Percentiles rank a stretch among this genome's conserved stretches.
Evolutionary conservation across 2,888 invertebrate genomes (phyloP).

Genomic region (Scaptomyza polygonia): DNA sequence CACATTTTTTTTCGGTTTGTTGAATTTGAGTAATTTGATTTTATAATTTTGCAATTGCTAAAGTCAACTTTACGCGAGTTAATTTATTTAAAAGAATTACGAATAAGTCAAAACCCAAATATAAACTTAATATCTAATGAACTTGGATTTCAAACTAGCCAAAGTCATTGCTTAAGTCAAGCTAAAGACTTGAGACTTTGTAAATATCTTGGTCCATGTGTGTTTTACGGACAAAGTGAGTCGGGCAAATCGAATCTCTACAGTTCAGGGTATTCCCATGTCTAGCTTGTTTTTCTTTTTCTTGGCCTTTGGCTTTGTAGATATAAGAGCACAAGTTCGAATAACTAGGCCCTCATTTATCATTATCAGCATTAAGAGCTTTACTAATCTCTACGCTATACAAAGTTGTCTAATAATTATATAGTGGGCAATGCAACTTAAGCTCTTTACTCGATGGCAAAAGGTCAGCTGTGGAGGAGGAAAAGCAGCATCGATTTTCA

Average conservation of each 20-base stretch:
- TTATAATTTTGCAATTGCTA: constrained; percentile 18
- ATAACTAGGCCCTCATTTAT: constrained; percentile 22
- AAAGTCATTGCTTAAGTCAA: too few species aligned
- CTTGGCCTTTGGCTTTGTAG: neutral
- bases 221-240: too few species aligned
- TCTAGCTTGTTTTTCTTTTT: too few species aligned
- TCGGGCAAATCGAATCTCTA: too few species aligned
- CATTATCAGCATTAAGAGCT: constrained; percentile 41
- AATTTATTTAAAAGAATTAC: constrained; percentile 50
- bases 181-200: too few species aligned
- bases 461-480: constrained; percentile 9
- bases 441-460: constrained; percentile 17
- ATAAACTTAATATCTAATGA: neutral
- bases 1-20: neutral
- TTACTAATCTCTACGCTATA: constrained; percentile 41
- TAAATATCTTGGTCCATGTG: too few species aligned
- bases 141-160: neutral
- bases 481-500: constrained; percentile 5
- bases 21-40: constrained; percentile 31
- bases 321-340: neutral
- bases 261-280: too few species aligned
- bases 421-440: constrained; percentile 33
- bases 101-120: neutral
- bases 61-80: constrained; percentile 27
- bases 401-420: constrained; percentile 42